phyloP scores from a whole-genome alignment of 2,113 vertebrate species.

The Pomatorhinus ruficollis region DNA sequence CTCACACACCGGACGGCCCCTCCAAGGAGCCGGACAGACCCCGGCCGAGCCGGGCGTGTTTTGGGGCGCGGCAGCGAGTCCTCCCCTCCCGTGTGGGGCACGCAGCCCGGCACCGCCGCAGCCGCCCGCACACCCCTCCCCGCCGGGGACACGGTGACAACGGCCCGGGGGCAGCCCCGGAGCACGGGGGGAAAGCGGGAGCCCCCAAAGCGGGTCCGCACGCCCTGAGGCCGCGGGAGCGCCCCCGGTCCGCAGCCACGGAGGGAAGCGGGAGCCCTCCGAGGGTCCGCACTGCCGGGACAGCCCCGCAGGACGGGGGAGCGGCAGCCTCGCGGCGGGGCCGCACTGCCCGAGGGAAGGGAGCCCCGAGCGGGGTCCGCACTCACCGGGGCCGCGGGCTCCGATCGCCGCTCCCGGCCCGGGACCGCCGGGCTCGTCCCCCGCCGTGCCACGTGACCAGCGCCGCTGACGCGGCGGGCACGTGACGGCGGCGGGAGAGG shows the following conservation, averaged over 20 bases:
- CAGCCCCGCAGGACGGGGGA: not conserved
- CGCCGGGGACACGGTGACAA: not conserved
- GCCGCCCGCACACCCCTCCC: not conserved
- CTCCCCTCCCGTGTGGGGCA: not conserved
- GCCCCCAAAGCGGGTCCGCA: not conserved
- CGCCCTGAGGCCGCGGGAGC: not conserved
- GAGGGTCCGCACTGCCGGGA: not conserved
- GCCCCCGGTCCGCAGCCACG: no score
- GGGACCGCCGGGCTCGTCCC: not conserved
- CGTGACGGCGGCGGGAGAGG: not conserved
- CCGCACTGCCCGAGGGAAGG: not conserved
- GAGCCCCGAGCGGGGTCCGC: not conserved
- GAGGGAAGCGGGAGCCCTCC: not conserved
- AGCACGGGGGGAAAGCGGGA: not conserved
- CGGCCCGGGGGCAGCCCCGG: not conserved
- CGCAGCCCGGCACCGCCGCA: not conserved
- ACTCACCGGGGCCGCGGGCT: not conserved
- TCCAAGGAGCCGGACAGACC: not conserved
- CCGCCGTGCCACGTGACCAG: not conserved
- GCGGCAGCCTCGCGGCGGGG: fast-evolving
- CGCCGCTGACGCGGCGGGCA: fast-evolving
- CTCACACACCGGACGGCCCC: not conserved
- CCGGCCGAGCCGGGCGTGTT: not conserved
- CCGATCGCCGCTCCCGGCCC: not conserved
- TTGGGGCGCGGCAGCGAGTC: not conserved